A percentile compares a stretch with the other conserved stretches of the same genome.
These are phyloP conservation scores for Perca fluviatilis DNA, from an alignment of 2,113 vertebrate species.

Conservation along the genomic window DNA sequence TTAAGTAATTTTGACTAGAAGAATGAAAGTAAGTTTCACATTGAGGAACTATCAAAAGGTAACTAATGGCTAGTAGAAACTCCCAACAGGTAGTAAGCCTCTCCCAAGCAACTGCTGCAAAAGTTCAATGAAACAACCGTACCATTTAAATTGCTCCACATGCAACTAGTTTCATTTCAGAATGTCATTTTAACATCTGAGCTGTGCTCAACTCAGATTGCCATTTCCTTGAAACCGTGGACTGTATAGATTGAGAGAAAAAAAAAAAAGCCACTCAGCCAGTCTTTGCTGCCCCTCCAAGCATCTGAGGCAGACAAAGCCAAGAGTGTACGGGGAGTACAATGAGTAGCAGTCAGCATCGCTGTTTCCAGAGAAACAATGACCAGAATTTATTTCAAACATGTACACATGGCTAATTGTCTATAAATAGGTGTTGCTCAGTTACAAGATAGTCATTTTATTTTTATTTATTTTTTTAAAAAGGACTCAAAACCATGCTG, in stretches of 20 bases:
- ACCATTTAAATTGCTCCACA: background rate
- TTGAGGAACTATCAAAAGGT: background rate
- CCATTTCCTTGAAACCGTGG: conserved; percentile 14
- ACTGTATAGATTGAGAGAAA: background rate
- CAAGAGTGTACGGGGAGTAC: conserved; percentile 61
- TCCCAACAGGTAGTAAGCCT: background rate
- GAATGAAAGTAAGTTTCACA: background rate
- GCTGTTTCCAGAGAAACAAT: conserved; percentile 1
- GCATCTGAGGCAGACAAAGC: conserved; percentile 65
- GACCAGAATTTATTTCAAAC: background rate
- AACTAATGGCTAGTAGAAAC: background rate
- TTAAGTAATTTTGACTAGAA: background rate
- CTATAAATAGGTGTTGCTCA: background rate
- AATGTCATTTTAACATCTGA: background rate
- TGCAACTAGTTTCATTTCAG: background rate
- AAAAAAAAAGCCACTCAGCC: background rate
- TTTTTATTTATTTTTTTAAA: no score
- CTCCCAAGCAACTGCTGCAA: background rate
- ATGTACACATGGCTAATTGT: background rate
- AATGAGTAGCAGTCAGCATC: conserved; percentile 59
- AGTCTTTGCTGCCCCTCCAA: conserved; percentile 39
- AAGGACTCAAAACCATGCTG: no score
- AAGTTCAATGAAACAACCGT: background rate
- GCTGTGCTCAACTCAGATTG: background rate
- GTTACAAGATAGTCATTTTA: no score